Conservation (phyloP, 2,888 invertebrate genomes). For the Leptura quadrifasciata region DNA sequence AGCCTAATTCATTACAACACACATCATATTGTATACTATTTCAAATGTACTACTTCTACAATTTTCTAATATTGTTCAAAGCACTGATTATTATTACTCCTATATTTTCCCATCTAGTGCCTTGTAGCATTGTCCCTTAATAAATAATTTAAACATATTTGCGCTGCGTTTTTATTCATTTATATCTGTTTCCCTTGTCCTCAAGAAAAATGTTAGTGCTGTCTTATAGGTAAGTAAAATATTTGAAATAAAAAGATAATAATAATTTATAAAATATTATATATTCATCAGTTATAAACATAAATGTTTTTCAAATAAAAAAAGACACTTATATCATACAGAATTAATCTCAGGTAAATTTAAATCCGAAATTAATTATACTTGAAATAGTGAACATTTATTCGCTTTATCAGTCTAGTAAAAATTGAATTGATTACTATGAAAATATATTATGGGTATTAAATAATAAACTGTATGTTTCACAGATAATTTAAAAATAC, state of each 20-base stretch:
- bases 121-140: slow-evolving; percentile 62
- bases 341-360: too few relatives aligned
- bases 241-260: neutral
- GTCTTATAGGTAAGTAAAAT: neutral
- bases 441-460: too few relatives aligned
- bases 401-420: too few relatives aligned
- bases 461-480: too few relatives aligned
- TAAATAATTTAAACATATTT: slow-evolving; percentile 35
- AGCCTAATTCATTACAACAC: slow-evolving; percentile 19
- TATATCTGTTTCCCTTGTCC: neutral
- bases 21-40: slow-evolving; percentile 43
- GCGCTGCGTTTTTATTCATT: slow-evolving; percentile 11
- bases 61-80: slow-evolving; percentile 50
- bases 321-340: too few relatives aligned
- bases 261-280: too few relatives aligned
- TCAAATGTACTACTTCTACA: slow-evolving; percentile 43
- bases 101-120: slow-evolving; percentile 60
- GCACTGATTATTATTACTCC: slow-evolving; percentile 53
- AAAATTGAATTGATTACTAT: too few relatives aligned
- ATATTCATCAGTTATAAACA: too few relatives aligned
- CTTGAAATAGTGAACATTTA: too few relatives aligned
- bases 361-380: too few relatives aligned
- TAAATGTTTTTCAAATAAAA: too few relatives aligned
- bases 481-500: too few relatives aligned
- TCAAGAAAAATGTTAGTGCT: neutral